Percentiles rank a stretch among this genome's conserved stretches.
These are phyloP conservation scores for Xestobium rufovillosum DNA, from an alignment of 2,888 invertebrate species.

Conservation along the genomic window DNA sequence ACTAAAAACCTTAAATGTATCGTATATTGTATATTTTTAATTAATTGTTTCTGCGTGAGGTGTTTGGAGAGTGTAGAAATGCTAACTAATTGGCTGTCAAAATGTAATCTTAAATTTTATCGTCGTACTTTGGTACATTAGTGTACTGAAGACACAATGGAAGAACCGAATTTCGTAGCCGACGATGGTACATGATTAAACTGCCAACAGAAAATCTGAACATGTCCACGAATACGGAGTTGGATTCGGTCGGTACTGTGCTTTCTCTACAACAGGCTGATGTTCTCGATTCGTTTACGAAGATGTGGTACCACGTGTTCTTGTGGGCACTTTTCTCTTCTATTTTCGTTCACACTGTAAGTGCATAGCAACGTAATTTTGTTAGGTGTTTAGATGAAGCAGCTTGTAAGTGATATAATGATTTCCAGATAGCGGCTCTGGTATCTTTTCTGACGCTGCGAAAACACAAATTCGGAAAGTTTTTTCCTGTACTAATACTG, in stretches of 20 bases:
- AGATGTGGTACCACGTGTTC: slow-evolving; percentile 97
- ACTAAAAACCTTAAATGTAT: no score
- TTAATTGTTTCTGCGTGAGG: no score
- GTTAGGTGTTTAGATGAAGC: slow-evolving; percentile 1
- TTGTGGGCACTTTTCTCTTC: slow-evolving; percentile 94
- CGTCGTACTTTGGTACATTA: neutral
- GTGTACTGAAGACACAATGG: neutral
- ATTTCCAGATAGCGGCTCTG: slow-evolving; percentile 64
- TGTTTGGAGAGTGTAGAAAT: no score
- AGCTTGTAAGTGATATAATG: neutral
- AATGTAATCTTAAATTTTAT: no score
- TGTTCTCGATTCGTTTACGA: slow-evolving; percentile 64
- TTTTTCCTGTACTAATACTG: slow-evolving; percentile 81
- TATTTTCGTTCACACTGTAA: slow-evolving; percentile 74
- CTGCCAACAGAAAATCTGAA: no score
- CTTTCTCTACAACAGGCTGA: slow-evolving; percentile 38
- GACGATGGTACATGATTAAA: neutral
- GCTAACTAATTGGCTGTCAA: no score
- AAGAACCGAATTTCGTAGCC: neutral
- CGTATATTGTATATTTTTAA: no score
- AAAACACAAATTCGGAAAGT: slow-evolving; percentile 92
- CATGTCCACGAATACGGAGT: slow-evolving; percentile 31
- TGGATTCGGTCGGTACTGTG: slow-evolving; percentile 38
- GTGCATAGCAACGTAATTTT: slow-evolving; percentile 13
- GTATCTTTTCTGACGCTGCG: slow-evolving; percentile 87